Conservation (phyloP, 2,113 vertebrate species). For the Ginglymostoma cirratum region DNA sequence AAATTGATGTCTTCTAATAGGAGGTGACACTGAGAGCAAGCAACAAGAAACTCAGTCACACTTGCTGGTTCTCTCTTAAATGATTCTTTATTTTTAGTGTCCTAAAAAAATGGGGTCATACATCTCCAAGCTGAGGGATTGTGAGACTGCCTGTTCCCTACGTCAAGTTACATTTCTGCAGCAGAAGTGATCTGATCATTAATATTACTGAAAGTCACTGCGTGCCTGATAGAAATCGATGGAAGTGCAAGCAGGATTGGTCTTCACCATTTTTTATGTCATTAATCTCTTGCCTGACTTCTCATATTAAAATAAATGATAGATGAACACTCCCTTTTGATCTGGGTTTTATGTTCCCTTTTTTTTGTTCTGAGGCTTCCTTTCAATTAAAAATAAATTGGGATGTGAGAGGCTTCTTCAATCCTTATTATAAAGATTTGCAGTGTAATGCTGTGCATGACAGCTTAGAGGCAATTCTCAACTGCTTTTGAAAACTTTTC, state of each 20-base stretch:
- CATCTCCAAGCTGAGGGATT: not conserved
- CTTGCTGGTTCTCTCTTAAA: not conserved
- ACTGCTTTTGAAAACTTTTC: not conserved
- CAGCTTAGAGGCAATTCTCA: not conserved
- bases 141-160: not conserved
- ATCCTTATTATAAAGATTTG: not conserved
- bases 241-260: not conserved
- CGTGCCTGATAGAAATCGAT: not conserved
- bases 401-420: not conserved
- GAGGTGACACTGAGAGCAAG: not conserved
- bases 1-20: not conserved
- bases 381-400: slow-evolving; percentile 35
- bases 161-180: slow-evolving; percentile 1
- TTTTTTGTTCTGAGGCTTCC: not conserved
- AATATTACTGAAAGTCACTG: slow-evolving; percentile 7
- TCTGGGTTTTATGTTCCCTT: not conserved
- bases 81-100: not conserved
- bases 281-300: slow-evolving; percentile 19
- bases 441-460: not conserved
- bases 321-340: not conserved
- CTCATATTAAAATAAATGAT: slow-evolving; percentile 29
- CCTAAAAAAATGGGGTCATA: not conserved
- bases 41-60: not conserved
- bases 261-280: slow-evolving; percentile 18
- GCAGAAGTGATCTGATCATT: not conserved